A percentile compares a stretch with the other conserved stretches of the same genome.
These are phyloP conservation scores for Ianthella basta DNA, from an alignment of 37 sponge, comb jelly and placozoan genomes.

Conservation along the genomic window DNA sequence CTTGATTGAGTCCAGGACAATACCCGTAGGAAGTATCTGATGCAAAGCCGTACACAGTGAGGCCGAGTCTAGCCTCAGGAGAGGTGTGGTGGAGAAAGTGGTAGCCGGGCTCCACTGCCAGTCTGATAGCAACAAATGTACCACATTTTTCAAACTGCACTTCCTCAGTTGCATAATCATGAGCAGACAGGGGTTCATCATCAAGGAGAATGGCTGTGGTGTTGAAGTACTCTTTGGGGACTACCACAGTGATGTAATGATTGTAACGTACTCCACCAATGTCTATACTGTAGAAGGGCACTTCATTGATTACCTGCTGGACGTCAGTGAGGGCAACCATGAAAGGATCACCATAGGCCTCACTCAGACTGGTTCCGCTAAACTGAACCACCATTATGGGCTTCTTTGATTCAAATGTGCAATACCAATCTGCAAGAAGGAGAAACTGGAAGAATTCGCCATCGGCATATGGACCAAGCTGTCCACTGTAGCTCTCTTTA, in stretches of 20 bases:
- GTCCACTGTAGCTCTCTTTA: neutral
- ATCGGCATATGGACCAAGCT: neutral
- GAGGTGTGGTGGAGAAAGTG: neutral
- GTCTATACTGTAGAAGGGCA: constrained; percentile 4
- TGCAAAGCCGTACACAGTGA: constrained; percentile 14
- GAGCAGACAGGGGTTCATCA: neutral
- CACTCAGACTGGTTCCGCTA: neutral
- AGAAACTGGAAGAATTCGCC: constrained; percentile 1
- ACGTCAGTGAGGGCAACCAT: neutral
- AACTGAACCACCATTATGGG: constrained; percentile 16
- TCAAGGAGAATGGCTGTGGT: neutral
- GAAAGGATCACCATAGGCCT: constrained; percentile 4
- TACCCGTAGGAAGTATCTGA: constrained; percentile 1
- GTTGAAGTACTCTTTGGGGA: neutral
- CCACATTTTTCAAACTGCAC: neutral
- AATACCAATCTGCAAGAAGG: neutral
- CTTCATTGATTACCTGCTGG: neutral
- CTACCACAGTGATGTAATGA: neutral
- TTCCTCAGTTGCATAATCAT: no score
- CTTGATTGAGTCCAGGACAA: constrained; percentile 19
- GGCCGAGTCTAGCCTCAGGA: neutral
- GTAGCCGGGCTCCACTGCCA: neutral
- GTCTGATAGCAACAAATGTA: neutral
- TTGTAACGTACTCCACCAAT: neutral
- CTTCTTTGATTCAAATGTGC: neutral